Evolutionary conservation across 2,113 vertebrate species (phyloP), one percentile per base, ranked within the genome.

Genomic region (Clarias gariepinus): DNA sequence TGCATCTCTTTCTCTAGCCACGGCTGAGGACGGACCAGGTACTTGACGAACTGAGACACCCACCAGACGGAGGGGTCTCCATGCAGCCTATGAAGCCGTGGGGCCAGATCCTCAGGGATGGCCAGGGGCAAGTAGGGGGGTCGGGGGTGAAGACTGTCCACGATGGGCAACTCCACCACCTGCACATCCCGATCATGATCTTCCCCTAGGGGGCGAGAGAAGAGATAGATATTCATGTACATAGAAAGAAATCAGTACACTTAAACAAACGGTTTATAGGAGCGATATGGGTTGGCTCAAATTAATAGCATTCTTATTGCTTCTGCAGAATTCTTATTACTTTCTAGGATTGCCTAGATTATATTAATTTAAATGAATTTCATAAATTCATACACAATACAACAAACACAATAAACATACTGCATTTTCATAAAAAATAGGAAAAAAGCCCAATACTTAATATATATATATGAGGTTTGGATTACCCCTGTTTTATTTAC

Each of bases 31-130:
- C 98, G 97, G 81, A 99, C 97, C 93, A 99, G 95, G 90, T 99
- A 99, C 93, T 99, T 99, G 90, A 99, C 98, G 86, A 99, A 99
- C 94, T 99, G 98, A 2, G 98, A 99, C 89, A 99, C 98, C 98
- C 98, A 99, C 98, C 98, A 99, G 81, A 99, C 98, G 1, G 98
- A 98, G 61, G 98, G 98, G 93, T 99, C 98, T 11, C 98, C 98
- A 18, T 99, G 98, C 2, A 99, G 95, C 76, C 97, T 95, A 16
- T 98, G 95, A 25, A 99, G 94, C 23, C 97, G 95, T 0, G 97
- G 96, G 41, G 97, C 97, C 66, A 99, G 94, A 94, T 99, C 98
- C 92, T 99, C 98, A 0, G 98, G 98, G 68, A 99, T 93, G 63
- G 98, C 97, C 92, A 99, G 88, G 0, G 98, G 98, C 81, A 99